Evolutionary conservation across 35 echinoderm and acorn worm genomes (phyloP).

Genomic region (Eucidaris tribuloides): DNA sequence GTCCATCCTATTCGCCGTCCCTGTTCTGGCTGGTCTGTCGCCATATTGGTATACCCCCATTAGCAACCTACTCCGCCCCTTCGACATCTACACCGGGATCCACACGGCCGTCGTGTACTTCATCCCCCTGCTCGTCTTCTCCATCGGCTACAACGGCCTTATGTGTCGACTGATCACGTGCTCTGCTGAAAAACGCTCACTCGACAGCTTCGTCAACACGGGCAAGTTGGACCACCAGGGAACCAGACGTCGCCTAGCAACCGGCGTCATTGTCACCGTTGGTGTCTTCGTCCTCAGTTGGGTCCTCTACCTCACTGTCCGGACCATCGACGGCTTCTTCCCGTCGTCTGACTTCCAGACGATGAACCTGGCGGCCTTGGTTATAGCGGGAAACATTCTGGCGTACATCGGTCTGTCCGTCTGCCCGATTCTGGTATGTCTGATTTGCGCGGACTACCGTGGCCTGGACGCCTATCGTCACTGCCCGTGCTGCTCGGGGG

Average conservation of each 20-base stretch:
- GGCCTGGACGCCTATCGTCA: neutral
- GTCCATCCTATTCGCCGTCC: neutral
- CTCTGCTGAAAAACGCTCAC: neutral
- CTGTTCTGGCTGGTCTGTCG: neutral
- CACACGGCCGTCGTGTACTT: slow-evolving; percentile 9
- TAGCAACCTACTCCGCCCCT: neutral
- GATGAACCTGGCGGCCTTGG: neutral
- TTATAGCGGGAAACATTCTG: neutral
- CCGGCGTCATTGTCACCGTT: slow-evolving; percentile 7
- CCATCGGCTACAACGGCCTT: slow-evolving; percentile 1
- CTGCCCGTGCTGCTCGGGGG: neutral
- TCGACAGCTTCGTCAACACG: neutral
- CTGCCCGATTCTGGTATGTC: slow-evolving; percentile 11
- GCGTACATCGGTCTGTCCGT: neutral
- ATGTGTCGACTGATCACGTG: slow-evolving; percentile 10
- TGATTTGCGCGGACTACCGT: neutral
- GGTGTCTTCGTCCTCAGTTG: neutral
- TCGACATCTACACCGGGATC: neutral
- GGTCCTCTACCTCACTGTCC: slow-evolving; percentile 14
- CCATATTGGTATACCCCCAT: slow-evolving; percentile 8
- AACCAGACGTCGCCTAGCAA: neutral
- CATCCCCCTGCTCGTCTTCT: slow-evolving; percentile 7
- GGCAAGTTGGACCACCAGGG: neutral
- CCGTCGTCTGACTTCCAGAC: neutral
- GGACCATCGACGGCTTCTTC: slow-evolving; percentile 2